A percentile compares a stretch with the other conserved stretches of the same genome.
These are phyloP conservation scores for Planococcus citri DNA, from an alignment of 1,140 invertebrate genomes.

Conservation along the genomic window DNA sequence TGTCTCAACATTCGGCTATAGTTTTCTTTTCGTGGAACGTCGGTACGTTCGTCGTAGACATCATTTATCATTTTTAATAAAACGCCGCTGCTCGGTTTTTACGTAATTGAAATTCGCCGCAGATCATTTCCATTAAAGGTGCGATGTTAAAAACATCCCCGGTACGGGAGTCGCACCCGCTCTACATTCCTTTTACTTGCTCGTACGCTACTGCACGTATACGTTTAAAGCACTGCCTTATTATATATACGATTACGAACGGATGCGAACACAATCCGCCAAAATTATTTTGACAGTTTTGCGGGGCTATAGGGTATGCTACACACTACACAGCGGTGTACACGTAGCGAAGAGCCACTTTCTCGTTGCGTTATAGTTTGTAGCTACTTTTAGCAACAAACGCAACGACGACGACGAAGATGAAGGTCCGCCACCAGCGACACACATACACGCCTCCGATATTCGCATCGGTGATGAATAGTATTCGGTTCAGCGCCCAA, in stretches of 20 bases:
- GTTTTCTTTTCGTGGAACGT: not conserved
- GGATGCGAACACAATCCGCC: not conserved
- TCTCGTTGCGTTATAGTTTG: too few species aligned
- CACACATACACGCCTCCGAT: not conserved
- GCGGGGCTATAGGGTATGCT: not conserved
- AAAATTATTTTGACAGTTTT: slow-evolving; percentile 5
- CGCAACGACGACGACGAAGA: too few species aligned
- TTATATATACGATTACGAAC: too few species aligned
- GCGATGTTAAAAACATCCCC: not conserved
- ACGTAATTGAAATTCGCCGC: not conserved
- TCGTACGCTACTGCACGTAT: too few species aligned
- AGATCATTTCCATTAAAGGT: slow-evolving; percentile 7
- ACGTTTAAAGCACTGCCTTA: too few species aligned
- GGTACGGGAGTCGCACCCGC: not conserved
- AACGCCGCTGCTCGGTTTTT: not conserved
- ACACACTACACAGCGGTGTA: too few species aligned
- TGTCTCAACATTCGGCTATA: not conserved
- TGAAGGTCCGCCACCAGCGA: too few species aligned
- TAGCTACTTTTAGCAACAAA: too few species aligned
- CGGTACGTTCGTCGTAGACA: not conserved
- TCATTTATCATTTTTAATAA: slow-evolving; percentile 1
- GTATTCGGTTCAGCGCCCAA: not conserved
- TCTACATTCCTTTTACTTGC: too few species aligned
- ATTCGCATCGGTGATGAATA: not conserved
- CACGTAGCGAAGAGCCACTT: too few species aligned